These are phyloP conservation scores for Drosophila nr. perissopoda DNA, from an alignment of 2,888 invertebrate species.

Conservation along the genomic window DNA sequence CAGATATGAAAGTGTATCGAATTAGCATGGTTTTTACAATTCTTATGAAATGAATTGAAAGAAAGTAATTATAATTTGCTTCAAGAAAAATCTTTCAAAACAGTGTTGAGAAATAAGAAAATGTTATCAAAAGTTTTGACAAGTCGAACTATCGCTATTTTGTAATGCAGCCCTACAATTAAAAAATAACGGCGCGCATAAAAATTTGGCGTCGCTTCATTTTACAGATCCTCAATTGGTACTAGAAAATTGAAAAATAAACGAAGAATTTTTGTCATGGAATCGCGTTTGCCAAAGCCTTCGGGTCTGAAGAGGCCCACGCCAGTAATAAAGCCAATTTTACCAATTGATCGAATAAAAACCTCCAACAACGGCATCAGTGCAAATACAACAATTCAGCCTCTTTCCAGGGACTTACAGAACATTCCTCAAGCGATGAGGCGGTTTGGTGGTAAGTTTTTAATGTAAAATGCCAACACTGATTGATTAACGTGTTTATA, in stretches of 20 bases:
- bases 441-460: slow-evolving; percentile 65
- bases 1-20: background rate
- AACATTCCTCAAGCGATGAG: slow-evolving; percentile 53
- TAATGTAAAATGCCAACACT: background rate
- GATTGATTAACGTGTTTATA: background rate
- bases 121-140: background rate
- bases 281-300: slow-evolving; percentile 86
- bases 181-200: slow-evolving; percentile 68
- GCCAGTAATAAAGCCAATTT: slow-evolving; percentile 68
- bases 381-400: slow-evolving; percentile 40
- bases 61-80: background rate
- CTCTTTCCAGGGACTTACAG: slow-evolving; percentile 55
- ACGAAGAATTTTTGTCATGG: slow-evolving; percentile 80
- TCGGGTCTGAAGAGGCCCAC: slow-evolving; percentile 75
- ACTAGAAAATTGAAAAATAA: background rate
- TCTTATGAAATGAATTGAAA: background rate
- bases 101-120: slow-evolving; percentile 14
- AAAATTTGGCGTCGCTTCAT: slow-evolving; percentile 61
- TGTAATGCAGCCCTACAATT: slow-evolving; percentile 49
- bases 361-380: slow-evolving; percentile 30
- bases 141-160: slow-evolving; percentile 8
- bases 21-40: background rate
- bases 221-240: slow-evolving; percentile 8
- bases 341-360: slow-evolving; percentile 83
- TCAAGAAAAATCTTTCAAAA: background rate